Percentiles rank a stretch among this genome's conserved stretches.
These are phyloP conservation scores for Drosophila dives DNA, from an alignment of 2,888 invertebrate genomes.

Conservation along the genomic window DNA sequence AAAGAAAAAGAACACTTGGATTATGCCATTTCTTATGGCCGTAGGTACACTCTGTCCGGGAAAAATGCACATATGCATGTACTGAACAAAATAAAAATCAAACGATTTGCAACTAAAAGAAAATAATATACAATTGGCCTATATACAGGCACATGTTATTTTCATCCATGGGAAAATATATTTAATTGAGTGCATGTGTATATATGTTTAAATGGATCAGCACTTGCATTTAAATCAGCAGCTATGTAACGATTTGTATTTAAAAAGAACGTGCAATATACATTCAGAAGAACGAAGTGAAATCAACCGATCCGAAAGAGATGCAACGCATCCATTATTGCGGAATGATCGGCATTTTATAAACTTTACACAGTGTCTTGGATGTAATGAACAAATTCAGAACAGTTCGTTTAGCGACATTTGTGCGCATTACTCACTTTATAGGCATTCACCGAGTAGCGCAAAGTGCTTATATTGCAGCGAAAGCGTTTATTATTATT, in stretches of 20 bases:
- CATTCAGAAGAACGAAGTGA: constrained; percentile 4
- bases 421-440: constrained; percentile 77
- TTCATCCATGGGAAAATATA: neutral
- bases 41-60: constrained; percentile 1
- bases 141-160: neutral
- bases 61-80: constrained; percentile 2
- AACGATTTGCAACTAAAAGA: neutral
- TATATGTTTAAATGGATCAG: constrained; percentile 31
- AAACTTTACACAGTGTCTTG: constrained; percentile 74
- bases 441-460: constrained; percentile 56
- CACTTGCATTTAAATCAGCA: neutral
- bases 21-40: neutral
- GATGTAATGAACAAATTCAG: constrained; percentile 70
- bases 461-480: constrained; percentile 80
- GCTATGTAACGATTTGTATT: constrained; percentile 1
- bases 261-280: constrained; percentile 6
- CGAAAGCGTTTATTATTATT: constrained; percentile 79
- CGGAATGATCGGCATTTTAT: constrained; percentile 68
- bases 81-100: constrained; percentile 1
- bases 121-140: neutral
- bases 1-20: neutral
- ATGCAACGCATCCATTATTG: constrained; percentile 81
- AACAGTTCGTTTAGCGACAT: constrained; percentile 74
- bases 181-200: neutral
- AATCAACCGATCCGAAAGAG: constrained; percentile 75